Conservation (phyloP, 2,888 invertebrate genomes). For the Apoda limacodes region DNA sequence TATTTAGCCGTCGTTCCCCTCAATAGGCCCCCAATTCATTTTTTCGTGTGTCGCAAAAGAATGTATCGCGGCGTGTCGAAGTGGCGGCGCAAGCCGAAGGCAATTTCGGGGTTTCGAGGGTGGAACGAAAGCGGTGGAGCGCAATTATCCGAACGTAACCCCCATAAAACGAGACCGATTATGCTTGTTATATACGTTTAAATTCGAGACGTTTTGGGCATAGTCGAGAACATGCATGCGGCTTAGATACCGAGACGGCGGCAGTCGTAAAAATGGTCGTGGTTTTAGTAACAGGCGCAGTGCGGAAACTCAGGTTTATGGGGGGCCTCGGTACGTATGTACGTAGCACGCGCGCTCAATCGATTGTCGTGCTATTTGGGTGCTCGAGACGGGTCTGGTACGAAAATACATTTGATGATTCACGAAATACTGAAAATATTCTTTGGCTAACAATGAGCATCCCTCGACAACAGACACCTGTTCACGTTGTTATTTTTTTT, state of each 20-base stretch:
- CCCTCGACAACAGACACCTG: too few species aligned
- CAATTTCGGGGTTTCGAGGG: too few species aligned
- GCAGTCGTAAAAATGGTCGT: slow-evolving; percentile 55
- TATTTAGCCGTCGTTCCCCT: slow-evolving; percentile 28
- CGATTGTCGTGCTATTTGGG: slow-evolving; percentile 54
- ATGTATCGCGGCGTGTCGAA: slow-evolving; percentile 30
- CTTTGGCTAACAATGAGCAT: too few species aligned
- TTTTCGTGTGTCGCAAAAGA: slow-evolving; percentile 22
- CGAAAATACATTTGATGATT: too few species aligned
- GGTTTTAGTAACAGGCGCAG: slow-evolving; percentile 59
- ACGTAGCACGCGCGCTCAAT: slow-evolving; percentile 53
- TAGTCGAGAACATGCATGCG: slow-evolving; percentile 40
- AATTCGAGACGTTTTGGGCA: slow-evolving; percentile 35
- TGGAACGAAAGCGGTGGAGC: slow-evolving; percentile 27
- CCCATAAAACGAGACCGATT: slow-evolving; percentile 42
- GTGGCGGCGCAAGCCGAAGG: slow-evolving; percentile 28
- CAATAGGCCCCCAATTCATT: too few species aligned
- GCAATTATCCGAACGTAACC: slow-evolving; percentile 48
- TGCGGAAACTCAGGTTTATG: slow-evolving; percentile 57
- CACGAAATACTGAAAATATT: too few species aligned
- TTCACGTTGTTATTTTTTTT: too few species aligned
- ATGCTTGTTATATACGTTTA: slow-evolving; percentile 43
- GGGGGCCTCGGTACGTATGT: slow-evolving; percentile 51
- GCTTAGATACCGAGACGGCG: slow-evolving; percentile 41
- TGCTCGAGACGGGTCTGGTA: too few species aligned